Conservation (phyloP, 2,888 invertebrate genomes). For the Epistrophella euchroma region DNA sequence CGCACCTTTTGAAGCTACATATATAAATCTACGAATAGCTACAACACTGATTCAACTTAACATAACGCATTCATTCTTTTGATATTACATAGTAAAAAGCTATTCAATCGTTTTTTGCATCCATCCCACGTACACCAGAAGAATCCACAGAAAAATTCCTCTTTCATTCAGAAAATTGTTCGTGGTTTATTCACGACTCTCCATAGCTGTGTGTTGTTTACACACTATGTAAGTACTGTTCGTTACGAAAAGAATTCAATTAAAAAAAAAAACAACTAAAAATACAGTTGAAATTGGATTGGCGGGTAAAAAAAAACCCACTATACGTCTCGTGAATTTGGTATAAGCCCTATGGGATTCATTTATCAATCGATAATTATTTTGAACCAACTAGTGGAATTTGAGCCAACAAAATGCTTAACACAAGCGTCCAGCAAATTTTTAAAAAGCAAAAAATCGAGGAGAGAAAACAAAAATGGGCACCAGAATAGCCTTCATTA, state of each 20-base stretch:
- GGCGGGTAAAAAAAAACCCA: too few species aligned
- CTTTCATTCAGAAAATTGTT: constrained; percentile 50
- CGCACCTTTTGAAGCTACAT: background rate
- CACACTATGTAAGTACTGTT: constrained; percentile 37
- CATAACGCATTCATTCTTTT: background rate
- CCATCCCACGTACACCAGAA: constrained; percentile 11
- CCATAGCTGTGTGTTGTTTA: constrained; percentile 1
- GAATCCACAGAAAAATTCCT: constrained; percentile 48
- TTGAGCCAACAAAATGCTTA: constrained; percentile 48
- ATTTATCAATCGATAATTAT: constrained; percentile 41
- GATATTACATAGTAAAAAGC: constrained; percentile 9
- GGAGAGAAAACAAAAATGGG: constrained; percentile 21
- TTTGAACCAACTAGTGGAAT: constrained; percentile 26
- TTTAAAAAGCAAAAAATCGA: background rate
- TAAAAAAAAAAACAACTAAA: constrained; percentile 12
- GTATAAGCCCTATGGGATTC: constrained; percentile 4
- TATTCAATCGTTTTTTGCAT: constrained; percentile 38
- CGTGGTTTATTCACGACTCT: constrained; percentile 56
- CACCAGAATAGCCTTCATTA: constrained; percentile 28
- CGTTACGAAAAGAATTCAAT: constrained; percentile 49
- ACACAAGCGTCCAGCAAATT: constrained; percentile 31
- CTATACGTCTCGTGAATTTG: background rate
- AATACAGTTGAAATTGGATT: constrained; percentile 6
- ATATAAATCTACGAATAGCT: constrained; percentile 3
- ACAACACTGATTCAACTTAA: constrained; percentile 7